phyloP scores from a whole-genome alignment of 2,113 vertebrate species.

The Anolis carolinensis region DNA sequence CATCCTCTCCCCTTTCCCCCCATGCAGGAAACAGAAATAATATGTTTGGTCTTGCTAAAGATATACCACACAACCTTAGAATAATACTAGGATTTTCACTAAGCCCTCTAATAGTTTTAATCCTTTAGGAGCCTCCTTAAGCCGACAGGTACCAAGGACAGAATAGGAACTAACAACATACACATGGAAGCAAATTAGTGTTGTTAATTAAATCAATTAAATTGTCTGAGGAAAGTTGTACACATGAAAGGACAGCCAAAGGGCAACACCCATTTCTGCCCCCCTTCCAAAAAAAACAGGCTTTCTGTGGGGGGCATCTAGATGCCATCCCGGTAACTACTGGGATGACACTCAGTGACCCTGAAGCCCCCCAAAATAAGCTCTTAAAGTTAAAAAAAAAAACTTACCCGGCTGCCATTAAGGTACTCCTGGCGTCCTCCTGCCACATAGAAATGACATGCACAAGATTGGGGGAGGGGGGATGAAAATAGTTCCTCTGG shows the following conservation, averaged over 20 bases:
- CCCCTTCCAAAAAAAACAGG: too few relatives aligned
- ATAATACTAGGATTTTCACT: fast-evolving
- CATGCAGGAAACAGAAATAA: not conserved
- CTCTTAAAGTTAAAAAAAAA: too few relatives aligned
- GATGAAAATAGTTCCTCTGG: too few relatives aligned
- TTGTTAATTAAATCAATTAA: slow-evolving; percentile 9
- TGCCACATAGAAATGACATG: too few relatives aligned
- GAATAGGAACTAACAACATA: not conserved
- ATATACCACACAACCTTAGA: not conserved
- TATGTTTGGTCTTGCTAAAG: not conserved
- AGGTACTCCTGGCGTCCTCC: too few relatives aligned
- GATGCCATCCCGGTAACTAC: too few relatives aligned
- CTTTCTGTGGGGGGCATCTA: too few relatives aligned
- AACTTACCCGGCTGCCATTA: too few relatives aligned
- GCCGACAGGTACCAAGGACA: not conserved
- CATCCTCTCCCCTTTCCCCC: not conserved
- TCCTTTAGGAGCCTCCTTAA: not conserved
- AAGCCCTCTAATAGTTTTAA: not conserved
- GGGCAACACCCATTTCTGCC: not conserved
- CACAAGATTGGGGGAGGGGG: too few relatives aligned
- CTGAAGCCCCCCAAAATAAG: too few relatives aligned
- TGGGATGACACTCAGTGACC: too few relatives aligned
- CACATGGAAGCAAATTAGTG: not conserved
- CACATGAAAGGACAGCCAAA: not conserved
- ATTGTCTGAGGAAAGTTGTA: not conserved